Evolutionary conservation across 2,888 invertebrate genomes (phyloP).

Genomic region (Thumatha senex): DNA sequence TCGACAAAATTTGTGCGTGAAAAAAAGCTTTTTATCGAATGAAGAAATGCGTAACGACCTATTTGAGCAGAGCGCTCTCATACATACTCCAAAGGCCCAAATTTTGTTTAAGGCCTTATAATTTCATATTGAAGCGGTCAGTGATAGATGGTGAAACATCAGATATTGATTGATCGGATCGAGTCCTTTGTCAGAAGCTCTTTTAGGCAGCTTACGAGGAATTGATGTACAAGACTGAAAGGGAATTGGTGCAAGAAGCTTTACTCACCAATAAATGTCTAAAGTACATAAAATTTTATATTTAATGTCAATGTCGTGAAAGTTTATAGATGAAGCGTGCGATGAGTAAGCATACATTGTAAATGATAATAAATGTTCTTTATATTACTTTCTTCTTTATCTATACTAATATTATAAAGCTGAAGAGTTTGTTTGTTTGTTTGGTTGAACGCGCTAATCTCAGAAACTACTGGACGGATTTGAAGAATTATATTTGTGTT

Average conservation of each 20-base stretch:
- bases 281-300: background rate
- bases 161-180: conserved; percentile 32
- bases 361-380: background rate
- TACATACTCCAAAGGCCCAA: conserved; percentile 15
- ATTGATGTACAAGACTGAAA: background rate
- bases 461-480: too few relatives aligned
- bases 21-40: conserved; percentile 34
- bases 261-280: background rate
- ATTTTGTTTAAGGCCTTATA: conserved; percentile 22
- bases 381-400: background rate
- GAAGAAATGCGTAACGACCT: conserved; percentile 32
- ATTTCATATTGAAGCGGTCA: conserved; percentile 12
- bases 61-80: conserved; percentile 15
- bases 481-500: too few relatives aligned
- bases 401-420: too few relatives aligned
- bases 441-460: too few relatives aligned
- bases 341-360: background rate
- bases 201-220: conserved; percentile 2
- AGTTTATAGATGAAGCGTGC: background rate
- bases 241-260: background rate
- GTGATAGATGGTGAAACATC: conserved; percentile 29
- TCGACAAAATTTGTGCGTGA: conserved; percentile 20
- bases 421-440: too few relatives aligned
- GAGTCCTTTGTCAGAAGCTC: conserved; percentile 7
- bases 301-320: background rate